A percentile compares a stretch with the other conserved stretches of the same genome.
phyloP scores from a whole-genome alignment of 2,113 vertebrate genomes.

The Hippolais icterina region DNA sequence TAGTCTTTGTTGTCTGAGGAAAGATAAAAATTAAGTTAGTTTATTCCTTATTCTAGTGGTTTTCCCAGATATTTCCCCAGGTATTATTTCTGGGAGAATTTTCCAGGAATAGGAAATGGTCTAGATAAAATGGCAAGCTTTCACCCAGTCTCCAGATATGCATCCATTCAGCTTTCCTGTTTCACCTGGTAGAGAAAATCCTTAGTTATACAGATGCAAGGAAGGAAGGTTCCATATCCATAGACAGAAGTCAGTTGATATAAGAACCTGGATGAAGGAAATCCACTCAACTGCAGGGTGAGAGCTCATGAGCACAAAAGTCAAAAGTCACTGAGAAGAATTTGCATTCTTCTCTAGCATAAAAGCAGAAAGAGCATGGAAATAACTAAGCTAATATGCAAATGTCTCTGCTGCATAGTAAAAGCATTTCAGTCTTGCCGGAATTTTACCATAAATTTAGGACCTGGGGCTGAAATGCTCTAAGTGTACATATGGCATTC shows the following conservation, averaged over 20 bases:
- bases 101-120: background rate
- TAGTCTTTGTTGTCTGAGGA: constrained; percentile 96
- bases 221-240: background rate
- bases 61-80: background rate
- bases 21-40: background rate
- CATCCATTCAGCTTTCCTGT: background rate
- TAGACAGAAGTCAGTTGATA: background rate
- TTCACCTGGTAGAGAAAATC: background rate
- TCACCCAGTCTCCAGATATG: background rate
- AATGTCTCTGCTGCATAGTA: background rate
- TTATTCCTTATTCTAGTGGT: background rate
- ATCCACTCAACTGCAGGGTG: background rate
- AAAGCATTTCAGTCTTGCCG: background rate
- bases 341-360: background rate
- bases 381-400: background rate
- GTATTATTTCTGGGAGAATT: background rate
- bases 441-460: background rate
- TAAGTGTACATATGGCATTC: background rate
- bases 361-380: background rate
- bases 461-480: background rate
- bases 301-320: background rate
- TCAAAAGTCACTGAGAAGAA: background rate
- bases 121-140: background rate
- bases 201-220: background rate
- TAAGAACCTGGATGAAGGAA: background rate